A percentile compares a stretch with the other conserved stretches of the same genome.
phyloP scores from a whole-genome alignment of 2,888 invertebrate species.

The Molorchus minor region DNA sequence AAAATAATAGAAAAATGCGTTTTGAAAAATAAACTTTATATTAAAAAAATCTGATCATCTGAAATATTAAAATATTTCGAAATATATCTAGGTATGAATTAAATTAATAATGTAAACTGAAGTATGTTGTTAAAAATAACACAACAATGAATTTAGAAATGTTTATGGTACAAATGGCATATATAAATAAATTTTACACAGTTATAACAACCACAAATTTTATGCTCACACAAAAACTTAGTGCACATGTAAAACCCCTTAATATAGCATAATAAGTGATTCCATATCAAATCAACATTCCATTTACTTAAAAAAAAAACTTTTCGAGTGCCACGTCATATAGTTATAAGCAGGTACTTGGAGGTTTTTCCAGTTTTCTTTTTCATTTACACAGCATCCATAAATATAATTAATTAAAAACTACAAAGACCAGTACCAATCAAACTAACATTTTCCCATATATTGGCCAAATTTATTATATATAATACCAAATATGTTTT shows the following conservation, averaged over 20 bases:
- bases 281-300: constrained; percentile 30
- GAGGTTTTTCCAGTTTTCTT: too few relatives aligned
- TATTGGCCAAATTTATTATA: neutral
- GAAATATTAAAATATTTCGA: constrained; percentile 32
- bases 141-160: constrained; percentile 6
- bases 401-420: too few relatives aligned
- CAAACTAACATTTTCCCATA: neutral
- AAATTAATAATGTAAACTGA: constrained; percentile 7
- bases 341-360: too few relatives aligned
- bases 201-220: constrained; percentile 14
- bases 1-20: neutral
- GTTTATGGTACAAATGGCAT: constrained; percentile 11
- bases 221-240: constrained; percentile 26
- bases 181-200: constrained; percentile 19
- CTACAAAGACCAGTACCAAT: too few relatives aligned
- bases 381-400: too few relatives aligned
- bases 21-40: constrained; percentile 10
- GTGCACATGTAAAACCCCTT: constrained; percentile 23
- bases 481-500: neutral
- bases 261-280: constrained; percentile 15
- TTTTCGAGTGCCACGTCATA: too few relatives aligned
- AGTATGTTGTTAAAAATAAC: neutral
- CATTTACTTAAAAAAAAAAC: too few relatives aligned
- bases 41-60: constrained; percentile 26
- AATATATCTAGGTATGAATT: constrained; percentile 8